These are phyloP conservation scores for Drosophila pegasa DNA, from an alignment of 2,888 invertebrate species.

Conservation along the genomic window DNA sequence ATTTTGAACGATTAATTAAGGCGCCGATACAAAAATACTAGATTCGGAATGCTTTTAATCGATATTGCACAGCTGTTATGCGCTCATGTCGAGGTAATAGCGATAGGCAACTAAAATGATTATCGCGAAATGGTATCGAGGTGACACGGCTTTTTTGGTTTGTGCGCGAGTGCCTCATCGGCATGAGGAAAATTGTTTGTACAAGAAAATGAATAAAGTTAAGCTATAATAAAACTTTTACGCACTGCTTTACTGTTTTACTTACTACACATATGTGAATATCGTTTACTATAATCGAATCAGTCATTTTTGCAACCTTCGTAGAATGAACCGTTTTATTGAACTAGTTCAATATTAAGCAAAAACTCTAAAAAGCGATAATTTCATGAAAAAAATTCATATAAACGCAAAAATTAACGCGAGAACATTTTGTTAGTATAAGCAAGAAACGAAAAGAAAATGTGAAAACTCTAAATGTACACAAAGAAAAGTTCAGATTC, in stretches of 20 bases:
- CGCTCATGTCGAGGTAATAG: neutral
- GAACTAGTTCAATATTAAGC: slow-evolving; percentile 25
- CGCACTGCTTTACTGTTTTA: too few relatives aligned
- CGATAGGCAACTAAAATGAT: too few relatives aligned
- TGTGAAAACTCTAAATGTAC: neutral
- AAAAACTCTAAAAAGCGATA: slow-evolving; percentile 19
- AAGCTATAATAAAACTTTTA: too few relatives aligned
- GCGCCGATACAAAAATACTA: neutral
- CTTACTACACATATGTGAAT: too few relatives aligned
- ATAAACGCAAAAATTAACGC: neutral
- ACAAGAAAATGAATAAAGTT: too few relatives aligned
- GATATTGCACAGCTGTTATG: neutral
- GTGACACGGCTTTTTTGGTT: neutral
- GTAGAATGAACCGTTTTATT: neutral
- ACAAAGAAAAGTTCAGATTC: neutral
- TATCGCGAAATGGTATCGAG: neutral
- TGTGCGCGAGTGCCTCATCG: neutral
- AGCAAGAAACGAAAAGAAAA: neutral
- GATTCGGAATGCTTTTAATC: neutral
- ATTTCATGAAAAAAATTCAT: slow-evolving; percentile 23
- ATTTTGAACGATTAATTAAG: too few relatives aligned
- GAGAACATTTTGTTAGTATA: neutral
- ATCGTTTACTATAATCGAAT: neutral
- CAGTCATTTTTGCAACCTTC: neutral
- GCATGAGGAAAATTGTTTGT: neutral